These are phyloP conservation scores for Entomobrya proxima DNA, from an alignment of 2,888 invertebrate species.

Conservation along the genomic window DNA sequence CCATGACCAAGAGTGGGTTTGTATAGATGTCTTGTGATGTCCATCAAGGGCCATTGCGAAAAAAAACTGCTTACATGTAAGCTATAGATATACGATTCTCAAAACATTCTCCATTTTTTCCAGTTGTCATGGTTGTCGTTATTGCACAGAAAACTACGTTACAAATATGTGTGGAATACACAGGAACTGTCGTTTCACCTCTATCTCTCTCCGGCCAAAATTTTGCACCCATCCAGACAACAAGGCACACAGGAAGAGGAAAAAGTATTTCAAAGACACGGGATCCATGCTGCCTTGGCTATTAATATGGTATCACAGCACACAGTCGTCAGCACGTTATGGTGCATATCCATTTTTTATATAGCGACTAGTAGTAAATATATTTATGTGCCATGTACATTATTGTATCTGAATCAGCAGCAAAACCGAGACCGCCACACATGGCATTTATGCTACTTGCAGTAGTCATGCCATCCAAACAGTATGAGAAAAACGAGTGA, in stretches of 20 bases:
- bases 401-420: slow-evolving; percentile 42
- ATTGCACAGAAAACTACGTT: neutral
- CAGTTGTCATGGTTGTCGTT: neutral
- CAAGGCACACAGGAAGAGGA: too few relatives aligned
- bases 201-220: too few relatives aligned
- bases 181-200: too few relatives aligned
- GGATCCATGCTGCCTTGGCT: too few relatives aligned
- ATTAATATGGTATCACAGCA: too few relatives aligned
- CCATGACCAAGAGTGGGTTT: neutral
- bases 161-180: too few relatives aligned
- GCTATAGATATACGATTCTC: neutral
- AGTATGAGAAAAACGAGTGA: neutral
- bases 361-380: neutral
- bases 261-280: too few relatives aligned
- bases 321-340: too few relatives aligned
- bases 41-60: slow-evolving; percentile 16
- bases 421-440: neutral
- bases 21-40: neutral
- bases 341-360: too few relatives aligned
- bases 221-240: too few relatives aligned
- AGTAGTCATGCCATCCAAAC: slow-evolving; percentile 4
- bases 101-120: neutral
- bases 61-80: neutral
- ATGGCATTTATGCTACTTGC: slow-evolving; percentile 23
- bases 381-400: slow-evolving; percentile 34